phyloP scores from a whole-genome alignment of 2,797 vertebrate genomes.

The Clarias laeviceps region DNA sequence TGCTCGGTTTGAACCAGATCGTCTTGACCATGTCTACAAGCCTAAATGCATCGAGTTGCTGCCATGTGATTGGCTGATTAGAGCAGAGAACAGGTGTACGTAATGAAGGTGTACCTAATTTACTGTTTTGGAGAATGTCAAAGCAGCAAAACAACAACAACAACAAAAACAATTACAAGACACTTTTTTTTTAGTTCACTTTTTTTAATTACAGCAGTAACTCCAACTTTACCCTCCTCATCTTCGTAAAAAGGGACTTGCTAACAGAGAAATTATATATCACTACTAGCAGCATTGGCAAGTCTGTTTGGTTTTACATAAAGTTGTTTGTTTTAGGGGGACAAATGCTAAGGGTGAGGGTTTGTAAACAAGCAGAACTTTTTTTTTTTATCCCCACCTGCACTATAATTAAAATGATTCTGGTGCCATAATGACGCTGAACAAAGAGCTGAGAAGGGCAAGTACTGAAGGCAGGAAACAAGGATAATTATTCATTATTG shows the following conservation, averaged over 20 bases:
- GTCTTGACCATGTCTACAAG: too few relatives aligned
- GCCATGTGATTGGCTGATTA: too few relatives aligned
- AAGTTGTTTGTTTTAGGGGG: not conserved
- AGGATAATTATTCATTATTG: conserved; percentile 12
- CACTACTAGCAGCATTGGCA: not conserved
- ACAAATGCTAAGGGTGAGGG: not conserved
- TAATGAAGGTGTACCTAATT: not conserved
- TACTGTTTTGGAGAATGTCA: not conserved
- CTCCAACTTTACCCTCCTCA: not conserved
- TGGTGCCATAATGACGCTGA: not conserved
- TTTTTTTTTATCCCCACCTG: too few relatives aligned
- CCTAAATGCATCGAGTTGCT: too few relatives aligned
- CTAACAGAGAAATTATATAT: not conserved
- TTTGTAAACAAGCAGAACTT: not conserved
- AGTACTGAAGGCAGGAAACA: not conserved
- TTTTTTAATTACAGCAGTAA: not conserved
- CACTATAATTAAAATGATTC: not conserved
- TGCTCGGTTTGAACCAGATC: too few relatives aligned
- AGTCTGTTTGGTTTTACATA: not conserved
- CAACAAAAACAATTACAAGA: not conserved
- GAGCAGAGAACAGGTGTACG: too few relatives aligned
- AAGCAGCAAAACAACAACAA: not conserved
- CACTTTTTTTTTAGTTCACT: too few relatives aligned
- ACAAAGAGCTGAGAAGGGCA: not conserved
- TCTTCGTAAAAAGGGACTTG: not conserved